phyloP scores from a whole-genome alignment of 2,888 invertebrate genomes.

The Halocaridina rubra region DNA sequence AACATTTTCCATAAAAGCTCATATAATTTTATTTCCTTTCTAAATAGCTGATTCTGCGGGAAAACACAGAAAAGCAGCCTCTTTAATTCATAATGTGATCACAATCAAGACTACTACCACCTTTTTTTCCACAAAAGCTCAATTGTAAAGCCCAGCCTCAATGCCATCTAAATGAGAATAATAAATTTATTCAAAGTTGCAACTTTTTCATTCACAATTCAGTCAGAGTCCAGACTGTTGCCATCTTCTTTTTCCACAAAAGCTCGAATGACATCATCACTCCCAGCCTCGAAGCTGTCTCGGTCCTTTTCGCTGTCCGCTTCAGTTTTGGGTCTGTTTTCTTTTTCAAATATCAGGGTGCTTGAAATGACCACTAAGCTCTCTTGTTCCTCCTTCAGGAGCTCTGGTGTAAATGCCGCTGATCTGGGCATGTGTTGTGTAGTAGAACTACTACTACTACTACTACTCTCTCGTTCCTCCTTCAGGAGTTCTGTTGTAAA shows the following conservation, averaged over 20 bases:
- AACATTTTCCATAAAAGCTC: no score
- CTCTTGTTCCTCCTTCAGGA: not conserved
- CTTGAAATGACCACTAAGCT: not conserved
- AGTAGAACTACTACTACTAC: not conserved
- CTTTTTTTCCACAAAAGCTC: no score
- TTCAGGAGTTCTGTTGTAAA: not conserved
- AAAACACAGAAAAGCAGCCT: no score
- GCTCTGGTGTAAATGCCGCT: not conserved
- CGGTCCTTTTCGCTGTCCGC: slow-evolving; percentile 34
- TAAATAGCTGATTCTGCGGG: no score
- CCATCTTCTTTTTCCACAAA: slow-evolving; percentile 27
- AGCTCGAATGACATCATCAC: slow-evolving; percentile 17
- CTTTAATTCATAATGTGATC: no score
- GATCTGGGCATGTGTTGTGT: not conserved
- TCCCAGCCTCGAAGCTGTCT: slow-evolving; percentile 28
- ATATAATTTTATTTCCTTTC: no score
- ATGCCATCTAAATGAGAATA: no score
- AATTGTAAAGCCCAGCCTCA: no score
- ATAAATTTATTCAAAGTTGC: no score
- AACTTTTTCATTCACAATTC: no score
- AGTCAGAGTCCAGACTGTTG: not conserved
- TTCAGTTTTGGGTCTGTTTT: not conserved
- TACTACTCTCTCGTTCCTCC: not conserved
- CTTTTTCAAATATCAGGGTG: not conserved
- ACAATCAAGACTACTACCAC: no score